These are phyloP conservation scores for Oostethus manadensis DNA, from an alignment of 2,113 vertebrate genomes.

Conservation along the genomic window DNA sequence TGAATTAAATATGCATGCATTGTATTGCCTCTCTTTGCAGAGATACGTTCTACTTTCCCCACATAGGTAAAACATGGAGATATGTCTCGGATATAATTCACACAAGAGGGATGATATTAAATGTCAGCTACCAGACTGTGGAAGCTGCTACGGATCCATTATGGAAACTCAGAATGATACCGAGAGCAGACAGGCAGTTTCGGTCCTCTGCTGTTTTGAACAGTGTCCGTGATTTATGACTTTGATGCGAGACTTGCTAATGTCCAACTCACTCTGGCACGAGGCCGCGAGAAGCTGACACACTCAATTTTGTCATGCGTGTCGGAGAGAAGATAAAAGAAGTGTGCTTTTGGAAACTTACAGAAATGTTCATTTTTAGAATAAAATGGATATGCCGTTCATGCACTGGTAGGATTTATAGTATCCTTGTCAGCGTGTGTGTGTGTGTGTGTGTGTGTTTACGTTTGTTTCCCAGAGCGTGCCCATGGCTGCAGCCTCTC, in stretches of 20 bases:
- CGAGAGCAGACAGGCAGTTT: slow-evolving; percentile 35
- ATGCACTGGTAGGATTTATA: slow-evolving; percentile 35
- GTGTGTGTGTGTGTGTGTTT: slow-evolving; percentile 29
- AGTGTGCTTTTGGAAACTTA: slow-evolving; percentile 30
- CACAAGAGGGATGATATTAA: slow-evolving; percentile 11
- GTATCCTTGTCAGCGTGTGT: slow-evolving; percentile 21
- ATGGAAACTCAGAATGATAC: slow-evolving; percentile 21
- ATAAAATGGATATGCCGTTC: slow-evolving; percentile 22
- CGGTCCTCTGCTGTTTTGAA: slow-evolving; percentile 34
- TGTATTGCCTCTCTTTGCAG: slow-evolving; percentile 11
- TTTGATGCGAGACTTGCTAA: slow-evolving; percentile 55
- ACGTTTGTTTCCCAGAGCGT: slow-evolving; percentile 42
- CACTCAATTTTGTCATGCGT: slow-evolving; percentile 34
- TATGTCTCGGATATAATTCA: slow-evolving; percentile 10
- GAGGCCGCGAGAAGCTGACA: slow-evolving; percentile 27
- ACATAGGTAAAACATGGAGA: slow-evolving; percentile 15
- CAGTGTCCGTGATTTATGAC: slow-evolving; percentile 59
- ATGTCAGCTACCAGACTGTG: slow-evolving; percentile 31
- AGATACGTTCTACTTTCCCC: slow-evolving; percentile 14
- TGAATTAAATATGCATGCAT: slow-evolving; percentile 43
- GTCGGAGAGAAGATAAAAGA: slow-evolving; percentile 44
- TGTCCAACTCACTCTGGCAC: slow-evolving; percentile 32
- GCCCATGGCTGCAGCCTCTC: slow-evolving; percentile 62
- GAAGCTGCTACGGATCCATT: slow-evolving; percentile 29
- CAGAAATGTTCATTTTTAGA: slow-evolving; percentile 34